phyloP scores from a whole-genome alignment of 2,113 vertebrate species.

The Sardina pilchardus region DNA sequence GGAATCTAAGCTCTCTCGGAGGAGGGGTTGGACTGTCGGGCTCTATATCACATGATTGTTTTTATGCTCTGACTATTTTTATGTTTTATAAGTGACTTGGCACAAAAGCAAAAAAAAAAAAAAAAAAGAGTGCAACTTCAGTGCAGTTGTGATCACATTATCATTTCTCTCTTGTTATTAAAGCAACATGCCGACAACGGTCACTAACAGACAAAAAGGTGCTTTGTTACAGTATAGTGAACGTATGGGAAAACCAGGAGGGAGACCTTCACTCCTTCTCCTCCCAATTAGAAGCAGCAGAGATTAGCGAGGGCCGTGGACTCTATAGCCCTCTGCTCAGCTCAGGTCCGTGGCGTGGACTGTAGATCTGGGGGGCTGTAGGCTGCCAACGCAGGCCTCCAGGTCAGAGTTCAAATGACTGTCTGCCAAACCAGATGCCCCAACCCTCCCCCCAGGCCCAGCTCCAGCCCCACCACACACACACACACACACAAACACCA shows the following conservation, averaged over 20 bases:
- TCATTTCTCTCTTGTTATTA: too few relatives aligned
- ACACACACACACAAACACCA: neutral
- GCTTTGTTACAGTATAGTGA: neutral
- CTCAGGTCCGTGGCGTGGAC: neutral
- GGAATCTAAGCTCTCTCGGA: too few relatives aligned
- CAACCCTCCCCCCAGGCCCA: neutral
- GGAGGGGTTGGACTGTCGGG: too few relatives aligned
- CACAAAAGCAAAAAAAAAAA: too few relatives aligned
- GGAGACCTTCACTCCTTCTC: neutral
- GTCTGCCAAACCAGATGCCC: conserved; percentile 31
- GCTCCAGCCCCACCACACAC: neutral
- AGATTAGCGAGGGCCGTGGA: neutral
- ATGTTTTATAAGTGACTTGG: too few relatives aligned
- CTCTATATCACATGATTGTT: too few relatives aligned
- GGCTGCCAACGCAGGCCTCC: neutral
- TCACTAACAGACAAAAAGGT: neutral
- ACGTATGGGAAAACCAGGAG: neutral
- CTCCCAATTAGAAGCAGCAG: neutral
- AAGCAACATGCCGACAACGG: neutral
- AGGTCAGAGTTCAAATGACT: conserved; percentile 38
- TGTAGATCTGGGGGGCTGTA: neutral
- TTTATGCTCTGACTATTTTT: too few relatives aligned
- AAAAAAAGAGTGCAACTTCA: neutral
- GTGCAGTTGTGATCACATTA: neutral
- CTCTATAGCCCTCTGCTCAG: neutral